Evolutionary conservation across 2,797 vertebrate species (phyloP), one percentile per base, ranked within the genome.

Genomic region (Protosalanx chinensis): DNA sequence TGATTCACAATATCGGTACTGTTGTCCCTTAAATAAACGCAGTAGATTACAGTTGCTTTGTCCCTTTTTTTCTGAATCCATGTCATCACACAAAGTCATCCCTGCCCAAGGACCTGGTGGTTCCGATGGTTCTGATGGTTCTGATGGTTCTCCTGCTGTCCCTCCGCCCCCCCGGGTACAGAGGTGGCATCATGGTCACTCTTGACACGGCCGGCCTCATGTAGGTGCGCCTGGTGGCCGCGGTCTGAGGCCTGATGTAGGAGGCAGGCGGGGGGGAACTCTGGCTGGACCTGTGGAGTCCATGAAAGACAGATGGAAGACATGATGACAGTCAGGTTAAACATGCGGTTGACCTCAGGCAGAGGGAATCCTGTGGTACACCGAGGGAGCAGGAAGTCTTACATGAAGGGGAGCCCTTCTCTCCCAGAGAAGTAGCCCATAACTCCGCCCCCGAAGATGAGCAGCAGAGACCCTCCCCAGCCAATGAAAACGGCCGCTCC

Each of bases 401-500:
- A 94, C 93, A 76, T 85, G 58, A 84, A 82, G 18, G 61, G 79
- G 2, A 93, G 68, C 5, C 83, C 86, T 72, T 93, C 91, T 84
- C 79, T 91, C 49, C 85, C 91, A 27, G 91, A 90, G 71, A 93
- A 89, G 84, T 92, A 97, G 77, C 88, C 92, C 90, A 96, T 88
- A 83, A 97, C 93, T 5, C 85, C 68, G 59, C 94, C 94, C 15
- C 94, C 96, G 61, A 85, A 89, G 74, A 98, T 89, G 81, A 95
- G 93, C 71, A 98, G 94, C 3, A 93, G 88, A 15, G 96, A 92
- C 77, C 97, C 97, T 61, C 96, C 96, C 96, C 96, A 99, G 70
- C 97, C 97, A 63, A 98, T 81, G 71, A 98, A 99, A 68, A 99
- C 78, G 15, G 94, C 97, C 3, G 95, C 95, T 87, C 97, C 97